Base-by-base conservation (phyloP, 2,797 vertebrate species). In the Anniella stebbinsi region DNA sequence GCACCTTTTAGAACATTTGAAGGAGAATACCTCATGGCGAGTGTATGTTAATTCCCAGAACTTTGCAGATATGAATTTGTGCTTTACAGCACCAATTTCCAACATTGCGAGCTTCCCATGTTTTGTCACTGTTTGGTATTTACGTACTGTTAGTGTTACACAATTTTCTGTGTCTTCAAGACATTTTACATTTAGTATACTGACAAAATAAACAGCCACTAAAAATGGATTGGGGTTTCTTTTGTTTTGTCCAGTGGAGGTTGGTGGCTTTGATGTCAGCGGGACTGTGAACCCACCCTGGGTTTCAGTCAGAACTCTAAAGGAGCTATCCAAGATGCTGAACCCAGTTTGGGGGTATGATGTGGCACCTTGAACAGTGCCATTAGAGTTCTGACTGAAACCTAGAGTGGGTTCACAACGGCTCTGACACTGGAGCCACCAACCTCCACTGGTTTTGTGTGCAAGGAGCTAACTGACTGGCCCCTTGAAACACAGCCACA, bases 31-130 rank as follows among this genome's bases (percentile, higher is more conserved):
- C 51, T 76, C 10, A 54, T 51, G 67, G 41, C 41, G 30, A 28
- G 25, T 30, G n/a, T 45, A 84, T 75, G 23, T 11, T 67, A 66
- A 84, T 84, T 89, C 23, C 11, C 63, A 83, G 38, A 17, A 75
- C 80, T 84, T 76, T 57, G 13, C 57, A 88, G 36, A 30, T 76
- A 76, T 66, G 41, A 57, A 57, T 88, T 80, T 38, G n/a, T 70
- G n/a, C 36, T 51, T 87, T 76, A 76, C 54, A 88, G 70, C 38
- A 88, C 66, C 63, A 80, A 38, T 88, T 88, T 38, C 23, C 48
- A 80, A 18, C 3, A 0, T 70, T 36, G 48, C 13, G 30, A 28
- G 45, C 23, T 70, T 87, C 30, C 69, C 54, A 75, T 12, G 45
- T 72, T 83, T 83, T 54, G 30, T 28, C 72, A 9, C 30, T 33